A percentile compares a stretch with the other conserved stretches of the same genome.
Conservation (phyloP, 2,113 vertebrate genomes). For the Sturnira hondurensis region DNA sequence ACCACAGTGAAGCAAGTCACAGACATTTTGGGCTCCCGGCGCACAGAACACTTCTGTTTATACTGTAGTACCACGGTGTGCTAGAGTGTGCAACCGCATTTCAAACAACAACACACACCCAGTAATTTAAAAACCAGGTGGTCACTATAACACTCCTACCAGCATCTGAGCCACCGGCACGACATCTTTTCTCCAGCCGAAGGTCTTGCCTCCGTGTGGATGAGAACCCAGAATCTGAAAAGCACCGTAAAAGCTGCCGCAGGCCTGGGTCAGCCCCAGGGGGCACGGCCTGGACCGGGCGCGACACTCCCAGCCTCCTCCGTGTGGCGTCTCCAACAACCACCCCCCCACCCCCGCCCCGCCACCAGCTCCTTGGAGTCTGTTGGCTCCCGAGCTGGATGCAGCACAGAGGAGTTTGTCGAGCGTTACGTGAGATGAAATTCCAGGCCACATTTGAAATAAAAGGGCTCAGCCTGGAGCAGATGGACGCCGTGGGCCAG, state of each 20-base stretch:
- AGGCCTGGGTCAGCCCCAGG: background rate
- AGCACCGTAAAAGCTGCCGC: too few species aligned
- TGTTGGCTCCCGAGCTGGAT: background rate
- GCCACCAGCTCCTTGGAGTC: background rate
- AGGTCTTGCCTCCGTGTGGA: background rate
- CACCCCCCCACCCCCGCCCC: too few species aligned
- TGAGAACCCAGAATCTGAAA: background rate
- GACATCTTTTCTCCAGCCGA: too few species aligned
- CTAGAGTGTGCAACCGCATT: background rate
- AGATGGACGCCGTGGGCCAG: background rate
- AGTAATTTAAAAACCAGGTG: background rate
- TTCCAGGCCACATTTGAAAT: background rate
- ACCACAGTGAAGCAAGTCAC: background rate
- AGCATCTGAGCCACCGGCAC: background rate
- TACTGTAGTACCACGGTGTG: background rate
- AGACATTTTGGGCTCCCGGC: background rate
- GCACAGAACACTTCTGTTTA: background rate
- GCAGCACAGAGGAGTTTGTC: background rate
- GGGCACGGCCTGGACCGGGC: rapidly evolving
- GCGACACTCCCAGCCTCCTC: rapidly evolving
- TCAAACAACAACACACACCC: background rate
- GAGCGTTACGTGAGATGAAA: background rate
- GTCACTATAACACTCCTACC: background rate
- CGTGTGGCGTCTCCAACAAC: background rate
- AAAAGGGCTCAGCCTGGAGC: background rate